These are phyloP conservation scores for Phallusia fumigata DNA, from an alignment of 23 tunicate genomes.

Conservation along the genomic window DNA sequence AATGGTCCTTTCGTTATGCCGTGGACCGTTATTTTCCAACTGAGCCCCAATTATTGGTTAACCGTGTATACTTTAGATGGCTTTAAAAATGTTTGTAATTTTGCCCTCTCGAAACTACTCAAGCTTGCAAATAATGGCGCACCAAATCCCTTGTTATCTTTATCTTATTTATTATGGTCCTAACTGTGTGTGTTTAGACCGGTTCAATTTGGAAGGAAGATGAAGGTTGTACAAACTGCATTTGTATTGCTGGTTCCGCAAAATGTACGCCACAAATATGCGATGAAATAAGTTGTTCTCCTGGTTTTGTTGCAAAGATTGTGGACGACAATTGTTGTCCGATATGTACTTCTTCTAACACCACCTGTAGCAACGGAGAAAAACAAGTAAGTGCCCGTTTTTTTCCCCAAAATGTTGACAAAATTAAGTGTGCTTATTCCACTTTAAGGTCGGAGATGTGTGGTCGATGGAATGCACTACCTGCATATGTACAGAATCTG, in stretches of 20 bases:
- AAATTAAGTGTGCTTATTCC: not conserved
- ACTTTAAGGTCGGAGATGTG: constrained; percentile 64
- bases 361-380: constrained; percentile 56
- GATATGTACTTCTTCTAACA: constrained; percentile 37
- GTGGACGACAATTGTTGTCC: constrained; percentile 73
- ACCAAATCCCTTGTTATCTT: too few species aligned
- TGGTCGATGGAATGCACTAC: constrained; percentile 68
- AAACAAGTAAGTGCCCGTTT: constrained; percentile 65
- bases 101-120: too few species aligned
- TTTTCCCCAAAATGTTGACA: too few species aligned
- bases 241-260: constrained; percentile 81
- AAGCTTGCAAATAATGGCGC: too few species aligned
- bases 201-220: constrained; percentile 98
- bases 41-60: too few species aligned
- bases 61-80: too few species aligned
- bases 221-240: constrained; percentile 92
- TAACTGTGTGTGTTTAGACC: constrained; percentile 32
- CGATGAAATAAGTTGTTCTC: constrained; percentile 52
- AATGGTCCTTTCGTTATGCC: too few species aligned
- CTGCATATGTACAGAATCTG: constrained; percentile 75
- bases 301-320: constrained; percentile 35
- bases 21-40: too few species aligned
- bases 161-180: not conserved
- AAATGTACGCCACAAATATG: constrained; percentile 84
- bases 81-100: too few species aligned